Percentiles rank a stretch among this genome's conserved stretches.
These are phyloP conservation scores for Chironex yamaguchii DNA, from an alignment of 30 jellyfish, hydroid and myxozoan genomes.

Conservation along the genomic window DNA sequence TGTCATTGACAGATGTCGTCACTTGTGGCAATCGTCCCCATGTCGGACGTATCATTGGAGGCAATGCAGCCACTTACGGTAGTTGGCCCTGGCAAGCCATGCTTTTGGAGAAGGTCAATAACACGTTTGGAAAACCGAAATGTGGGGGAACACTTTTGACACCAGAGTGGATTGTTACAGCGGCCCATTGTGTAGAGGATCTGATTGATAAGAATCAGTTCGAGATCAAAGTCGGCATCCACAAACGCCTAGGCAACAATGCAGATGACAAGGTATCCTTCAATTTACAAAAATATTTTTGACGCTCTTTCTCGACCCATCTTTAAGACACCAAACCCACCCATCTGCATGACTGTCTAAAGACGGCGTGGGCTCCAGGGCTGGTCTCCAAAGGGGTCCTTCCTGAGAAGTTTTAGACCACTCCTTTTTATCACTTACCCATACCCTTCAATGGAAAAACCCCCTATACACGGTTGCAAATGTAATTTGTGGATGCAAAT, in stretches of 20 bases:
- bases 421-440: too few relatives aligned
- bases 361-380: too few relatives aligned
- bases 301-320: too few relatives aligned
- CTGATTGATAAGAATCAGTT: slow-evolving; percentile 6
- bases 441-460: too few relatives aligned
- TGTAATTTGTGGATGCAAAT: too few relatives aligned
- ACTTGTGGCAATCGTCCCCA: slow-evolving; percentile 4
- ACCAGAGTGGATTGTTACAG: slow-evolving; percentile 72
- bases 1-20: not conserved
- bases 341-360: too few relatives aligned
- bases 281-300: too few relatives aligned
- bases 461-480: too few relatives aligned
- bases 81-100: slow-evolving; percentile 89
- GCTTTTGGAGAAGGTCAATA: slow-evolving; percentile 3
- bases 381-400: too few relatives aligned
- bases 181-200: slow-evolving; percentile 82
- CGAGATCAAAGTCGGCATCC: slow-evolving; percentile 10
- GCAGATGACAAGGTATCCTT: slow-evolving; percentile 19
- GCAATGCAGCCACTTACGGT: slow-evolving; percentile 58
- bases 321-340: too few relatives aligned
- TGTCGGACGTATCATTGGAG: slow-evolving; percentile 59
- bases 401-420: too few relatives aligned
- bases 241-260: slow-evolving; percentile 1
- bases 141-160: slow-evolving; percentile 73
- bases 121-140: not conserved